Percentiles rank a stretch among this genome's conserved stretches.
Conservation (phyloP, 2,797 vertebrate species). For the Cheirogaleus major region DNA sequence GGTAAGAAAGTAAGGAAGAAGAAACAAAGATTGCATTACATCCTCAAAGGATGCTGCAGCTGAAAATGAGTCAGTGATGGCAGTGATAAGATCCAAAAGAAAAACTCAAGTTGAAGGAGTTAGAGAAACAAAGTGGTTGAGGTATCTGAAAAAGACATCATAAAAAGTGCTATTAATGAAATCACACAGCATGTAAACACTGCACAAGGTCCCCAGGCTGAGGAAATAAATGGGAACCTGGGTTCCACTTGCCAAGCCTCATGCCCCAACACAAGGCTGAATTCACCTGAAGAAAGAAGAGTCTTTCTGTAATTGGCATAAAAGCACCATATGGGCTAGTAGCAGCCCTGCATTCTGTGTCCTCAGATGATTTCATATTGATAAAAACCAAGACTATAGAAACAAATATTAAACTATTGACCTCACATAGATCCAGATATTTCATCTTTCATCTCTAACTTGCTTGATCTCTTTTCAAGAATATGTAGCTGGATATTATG, state of each 20-base stretch:
- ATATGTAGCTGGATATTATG: not conserved
- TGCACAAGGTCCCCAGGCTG: not conserved
- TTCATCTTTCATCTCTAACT: conserved; percentile 26
- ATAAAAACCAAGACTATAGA: not conserved
- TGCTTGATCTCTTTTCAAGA: conserved; percentile 30
- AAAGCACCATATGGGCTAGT: not conserved
- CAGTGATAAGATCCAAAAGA: not conserved
- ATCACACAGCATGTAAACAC: not conserved
- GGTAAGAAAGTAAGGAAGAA: not conserved
- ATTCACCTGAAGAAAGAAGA: not conserved
- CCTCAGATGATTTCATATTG: not conserved
- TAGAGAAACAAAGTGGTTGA: conserved; percentile 28
- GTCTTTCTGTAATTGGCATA: not conserved
- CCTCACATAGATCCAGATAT: conserved; percentile 20
- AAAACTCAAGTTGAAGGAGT: conserved; percentile 41
- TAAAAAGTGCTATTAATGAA: conserved; percentile 28
- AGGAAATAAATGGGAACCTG: not conserved
- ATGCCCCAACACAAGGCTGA: not conserved
- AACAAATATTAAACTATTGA: conserved; percentile 20
- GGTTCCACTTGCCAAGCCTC: not conserved
- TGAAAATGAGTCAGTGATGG: not conserved
- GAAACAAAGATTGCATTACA: not conserved
- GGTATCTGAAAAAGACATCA: not conserved
- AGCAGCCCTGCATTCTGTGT: not conserved
- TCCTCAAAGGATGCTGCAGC: not conserved